These are phyloP conservation scores for Resseliella maxima DNA, from an alignment of 2,888 invertebrate genomes.

Conservation along the genomic window DNA sequence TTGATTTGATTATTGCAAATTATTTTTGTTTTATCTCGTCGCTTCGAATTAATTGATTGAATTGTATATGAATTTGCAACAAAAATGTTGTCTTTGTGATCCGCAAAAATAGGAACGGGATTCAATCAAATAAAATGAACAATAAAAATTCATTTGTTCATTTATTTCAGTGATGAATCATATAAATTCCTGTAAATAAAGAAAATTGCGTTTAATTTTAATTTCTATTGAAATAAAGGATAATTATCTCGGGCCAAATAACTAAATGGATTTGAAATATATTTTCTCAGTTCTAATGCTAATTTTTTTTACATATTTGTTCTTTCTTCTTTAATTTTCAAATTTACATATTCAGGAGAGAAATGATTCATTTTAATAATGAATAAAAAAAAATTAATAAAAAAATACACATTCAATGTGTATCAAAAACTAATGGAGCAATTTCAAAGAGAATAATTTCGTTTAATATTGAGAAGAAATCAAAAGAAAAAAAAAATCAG, in stretches of 20 bases:
- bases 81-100: neutral
- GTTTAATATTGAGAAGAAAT: neutral
- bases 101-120: conserved; percentile 17
- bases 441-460: neutral
- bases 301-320: neutral
- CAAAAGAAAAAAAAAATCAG: neutral
- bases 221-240: conserved; percentile 9
- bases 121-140: neutral
- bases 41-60: neutral
- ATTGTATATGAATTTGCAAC: neutral
- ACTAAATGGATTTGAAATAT: neutral
- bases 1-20: neutral
- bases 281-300: neutral
- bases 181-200: neutral
- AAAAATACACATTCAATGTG: no score
- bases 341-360: no score
- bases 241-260: neutral
- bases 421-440: no score
- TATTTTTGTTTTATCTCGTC: neutral
- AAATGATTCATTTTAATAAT: no score
- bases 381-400: no score
- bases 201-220: neutral
- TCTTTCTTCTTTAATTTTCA: no score
- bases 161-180: neutral
- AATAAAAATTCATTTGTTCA: conserved; percentile 46